Evolutionary conservation across 2,797 vertebrate species (phyloP), one percentile per base, ranked within the genome.

Genomic region (Rachycentron canadum): DNA sequence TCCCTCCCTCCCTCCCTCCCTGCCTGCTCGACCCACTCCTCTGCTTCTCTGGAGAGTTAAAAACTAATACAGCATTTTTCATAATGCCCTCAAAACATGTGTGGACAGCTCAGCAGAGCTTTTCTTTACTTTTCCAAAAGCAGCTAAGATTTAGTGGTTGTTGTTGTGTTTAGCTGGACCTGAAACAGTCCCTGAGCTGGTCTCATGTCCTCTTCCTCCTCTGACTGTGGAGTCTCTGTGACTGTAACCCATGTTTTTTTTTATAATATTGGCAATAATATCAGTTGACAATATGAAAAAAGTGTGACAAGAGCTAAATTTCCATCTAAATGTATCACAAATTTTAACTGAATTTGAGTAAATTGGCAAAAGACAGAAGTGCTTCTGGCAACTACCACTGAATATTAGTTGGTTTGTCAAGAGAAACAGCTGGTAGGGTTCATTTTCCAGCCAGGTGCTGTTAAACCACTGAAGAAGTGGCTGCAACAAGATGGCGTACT

Each of bases 51-150:
- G 49, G 13, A 47, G 28, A 40, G 26, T n/a, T 40, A 5, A 41
- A 57, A 40, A 38, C 59, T 32, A 25, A 28, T 21, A 47, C 17
- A 21, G 34, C 8, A 2, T 67, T 74, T 79, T 50, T 65, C 32
- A 63, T 50, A 64, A 40, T 41, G 43, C 30, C 19, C 43, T 49
- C 6, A 34, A 59, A 78, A 47, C 74, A 23, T 36, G n/a, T 58
- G 25, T 12, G 26, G 49, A 43, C 41, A 43, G 16, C 23, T 55
- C 57, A 43, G 23, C 36, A 4, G 3, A 74, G 21, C 2, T 40
- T 62, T 66, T 43, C 9, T 58, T 25, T 38, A 17, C 5, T 36
- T 60, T 59, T 40, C 23, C 53, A 43, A 68, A 68, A 73, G 38
- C 40, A 26, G 41, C 30, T 21, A 3, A 43, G 43, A 50, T 53